phyloP scores from a whole-genome alignment of 2,888 invertebrate species.

The Machimus rusticus region DNA sequence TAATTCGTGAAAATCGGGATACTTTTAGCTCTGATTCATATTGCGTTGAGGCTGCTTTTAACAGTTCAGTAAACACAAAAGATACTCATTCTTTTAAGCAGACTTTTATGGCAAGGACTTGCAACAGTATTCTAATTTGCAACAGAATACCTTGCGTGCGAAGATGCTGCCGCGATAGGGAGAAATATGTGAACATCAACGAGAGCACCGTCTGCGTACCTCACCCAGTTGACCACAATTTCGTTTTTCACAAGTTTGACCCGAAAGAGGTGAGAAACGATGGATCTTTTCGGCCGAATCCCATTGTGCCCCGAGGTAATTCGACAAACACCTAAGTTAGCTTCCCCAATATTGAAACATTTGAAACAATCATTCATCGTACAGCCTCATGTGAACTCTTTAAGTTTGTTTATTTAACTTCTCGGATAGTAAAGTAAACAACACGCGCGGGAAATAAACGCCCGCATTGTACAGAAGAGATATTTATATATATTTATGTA shows the following conservation, averaged over 20 bases:
- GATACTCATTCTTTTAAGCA: not conserved
- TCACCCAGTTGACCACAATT: slow-evolving; percentile 51
- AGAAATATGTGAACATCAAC: slow-evolving; percentile 55
- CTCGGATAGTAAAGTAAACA: slow-evolving; percentile 12
- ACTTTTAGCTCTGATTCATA: slow-evolving; percentile 50
- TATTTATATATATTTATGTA: not conserved
- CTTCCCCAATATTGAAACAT: slow-evolving; percentile 9
- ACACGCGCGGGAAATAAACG: not conserved
- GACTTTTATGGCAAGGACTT: slow-evolving; percentile 45
- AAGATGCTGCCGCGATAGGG: slow-evolving; percentile 58
- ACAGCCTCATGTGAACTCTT: not conserved
- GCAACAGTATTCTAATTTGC: slow-evolving; percentile 50
- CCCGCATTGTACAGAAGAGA: not conserved
- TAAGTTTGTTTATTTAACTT: slow-evolving; percentile 9
- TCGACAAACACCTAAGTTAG: not conserved
- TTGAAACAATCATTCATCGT: slow-evolving; percentile 15
- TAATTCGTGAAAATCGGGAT: slow-evolving; percentile 49
- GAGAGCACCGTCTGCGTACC: slow-evolving; percentile 52
- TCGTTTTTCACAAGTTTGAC: slow-evolving; percentile 55
- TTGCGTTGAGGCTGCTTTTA: slow-evolving; percentile 57
- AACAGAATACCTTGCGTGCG: slow-evolving; percentile 57
- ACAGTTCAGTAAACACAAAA: not conserved
- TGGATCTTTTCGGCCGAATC: slow-evolving; percentile 53
- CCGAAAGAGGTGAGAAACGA: slow-evolving; percentile 43
- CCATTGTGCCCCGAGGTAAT: slow-evolving; percentile 56